A percentile compares a stretch with the other conserved stretches of the same genome.
Conservation (phyloP, 2,113 vertebrate genomes). For the Tetrax tetrax region DNA sequence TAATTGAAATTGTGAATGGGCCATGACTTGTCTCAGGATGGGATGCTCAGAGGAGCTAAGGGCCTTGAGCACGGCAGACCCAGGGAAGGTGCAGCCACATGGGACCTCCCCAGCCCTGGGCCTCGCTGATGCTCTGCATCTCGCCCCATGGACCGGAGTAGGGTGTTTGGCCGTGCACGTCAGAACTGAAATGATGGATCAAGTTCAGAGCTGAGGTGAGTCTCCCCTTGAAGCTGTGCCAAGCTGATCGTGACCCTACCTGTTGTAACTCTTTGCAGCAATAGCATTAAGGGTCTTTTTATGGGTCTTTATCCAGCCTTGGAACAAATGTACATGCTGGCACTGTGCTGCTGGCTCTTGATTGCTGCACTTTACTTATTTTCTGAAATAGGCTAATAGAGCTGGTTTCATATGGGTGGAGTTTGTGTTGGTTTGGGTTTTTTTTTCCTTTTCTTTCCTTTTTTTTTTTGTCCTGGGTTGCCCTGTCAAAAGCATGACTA, state of each 20-base stretch:
- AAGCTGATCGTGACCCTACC: not conserved
- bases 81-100: not conserved
- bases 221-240: not conserved
- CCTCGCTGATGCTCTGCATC: rapidly evolving
- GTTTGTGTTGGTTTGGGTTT: not conserved
- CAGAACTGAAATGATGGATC: not conserved
- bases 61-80: not conserved
- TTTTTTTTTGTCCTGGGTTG: not conserved
- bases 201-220: not conserved
- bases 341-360: not conserved
- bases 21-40: not conserved
- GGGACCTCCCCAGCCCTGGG: not conserved
- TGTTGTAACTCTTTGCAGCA: not conserved
- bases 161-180: not conserved
- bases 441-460: not conserved
- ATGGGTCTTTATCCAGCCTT: not conserved
- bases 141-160: rapidly evolving
- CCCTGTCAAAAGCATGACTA: not conserved
- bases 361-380: not conserved
- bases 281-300: not conserved
- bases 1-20: not conserved
- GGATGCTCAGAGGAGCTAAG: not conserved
- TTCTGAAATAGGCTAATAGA: not conserved
- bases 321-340: not conserved
- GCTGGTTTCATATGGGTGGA: not conserved